phyloP scores from a whole-genome alignment of 2,113 vertebrate species.

The Calyptomena viridis region DNA sequence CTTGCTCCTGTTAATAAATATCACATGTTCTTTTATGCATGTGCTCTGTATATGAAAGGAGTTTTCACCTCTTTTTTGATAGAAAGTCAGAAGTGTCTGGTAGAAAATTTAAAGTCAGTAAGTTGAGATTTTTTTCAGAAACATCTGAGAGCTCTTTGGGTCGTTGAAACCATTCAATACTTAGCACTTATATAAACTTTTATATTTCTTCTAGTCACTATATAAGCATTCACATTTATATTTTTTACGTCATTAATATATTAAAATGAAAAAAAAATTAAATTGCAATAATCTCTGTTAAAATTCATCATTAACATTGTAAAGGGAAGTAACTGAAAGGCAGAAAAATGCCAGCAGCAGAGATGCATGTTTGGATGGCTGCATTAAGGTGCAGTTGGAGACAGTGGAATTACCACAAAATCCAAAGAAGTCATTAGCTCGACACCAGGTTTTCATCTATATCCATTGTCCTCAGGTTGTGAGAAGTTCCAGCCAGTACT shows the following conservation, averaged over 20 bases:
- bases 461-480: not conserved
- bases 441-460: not conserved
- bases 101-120: conserved; percentile 5
- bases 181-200: not conserved
- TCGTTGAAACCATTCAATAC: not conserved
- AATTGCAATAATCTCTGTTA: not conserved
- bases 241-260: not conserved
- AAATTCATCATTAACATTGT: not conserved
- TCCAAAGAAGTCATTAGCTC: not conserved
- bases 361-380: not conserved
- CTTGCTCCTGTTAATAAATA: conserved; percentile 25
- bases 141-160: not conserved
- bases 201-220: not conserved
- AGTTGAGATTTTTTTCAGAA: not conserved
- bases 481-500: not conserved
- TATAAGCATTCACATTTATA: not conserved
- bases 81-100: not conserved
- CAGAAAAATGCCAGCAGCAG: not conserved
- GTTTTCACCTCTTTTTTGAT: not conserved
- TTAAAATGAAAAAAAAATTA: not conserved
- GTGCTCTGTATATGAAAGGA: not conserved
- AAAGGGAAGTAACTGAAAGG: not conserved
- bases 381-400: not conserved
- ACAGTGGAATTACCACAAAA: not conserved
- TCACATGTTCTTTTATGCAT: not conserved